Conservation (phyloP, 2,888 invertebrate genomes). For the Ganaspis brasiliensis region DNA sequence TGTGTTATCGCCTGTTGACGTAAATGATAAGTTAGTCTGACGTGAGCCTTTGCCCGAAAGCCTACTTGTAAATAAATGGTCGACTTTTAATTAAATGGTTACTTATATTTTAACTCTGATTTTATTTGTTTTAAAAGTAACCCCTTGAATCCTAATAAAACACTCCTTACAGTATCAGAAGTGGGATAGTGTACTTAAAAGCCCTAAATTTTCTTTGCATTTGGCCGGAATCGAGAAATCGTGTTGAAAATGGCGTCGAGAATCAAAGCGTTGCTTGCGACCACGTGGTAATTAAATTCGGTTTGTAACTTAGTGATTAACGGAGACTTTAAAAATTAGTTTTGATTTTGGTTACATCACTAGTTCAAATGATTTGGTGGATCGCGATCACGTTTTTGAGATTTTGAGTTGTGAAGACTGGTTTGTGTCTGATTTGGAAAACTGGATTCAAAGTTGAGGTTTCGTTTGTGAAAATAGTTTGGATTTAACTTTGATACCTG, state of each 20-base stretch:
- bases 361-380: constrained; percentile 4
- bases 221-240: neutral
- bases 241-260: neutral
- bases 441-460: neutral
- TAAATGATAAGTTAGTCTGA: no score
- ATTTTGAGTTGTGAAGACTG: neutral
- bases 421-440: neutral
- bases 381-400: neutral
- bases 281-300: neutral
- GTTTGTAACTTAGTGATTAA: constrained; percentile 7
- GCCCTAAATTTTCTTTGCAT: neutral
- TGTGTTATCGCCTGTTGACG: no score
- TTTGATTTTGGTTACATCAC: neutral
- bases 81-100: no score
- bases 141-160: no score
- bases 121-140: no score
- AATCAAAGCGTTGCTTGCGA: neutral
- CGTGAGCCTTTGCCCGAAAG: no score
- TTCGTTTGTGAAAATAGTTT: neutral
- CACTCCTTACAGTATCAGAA: no score
- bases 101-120: no score
- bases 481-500: neutral
- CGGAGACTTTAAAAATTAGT: neutral
- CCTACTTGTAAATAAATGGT: no score
- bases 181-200: neutral